phyloP scores from a whole-genome alignment of 2,113 vertebrate genomes.

The Nettapus auritus region DNA sequence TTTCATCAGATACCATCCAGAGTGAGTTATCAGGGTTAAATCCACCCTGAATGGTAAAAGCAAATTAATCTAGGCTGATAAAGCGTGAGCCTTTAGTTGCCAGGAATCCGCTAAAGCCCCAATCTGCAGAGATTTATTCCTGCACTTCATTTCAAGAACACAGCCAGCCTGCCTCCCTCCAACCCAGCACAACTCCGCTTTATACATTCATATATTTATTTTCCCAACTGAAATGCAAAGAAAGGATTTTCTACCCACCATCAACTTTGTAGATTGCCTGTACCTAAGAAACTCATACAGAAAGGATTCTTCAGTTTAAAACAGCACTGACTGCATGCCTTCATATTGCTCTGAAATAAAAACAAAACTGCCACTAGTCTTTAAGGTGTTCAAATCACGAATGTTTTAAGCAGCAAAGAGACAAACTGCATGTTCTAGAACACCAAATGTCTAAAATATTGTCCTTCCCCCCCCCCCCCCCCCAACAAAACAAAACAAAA shows the following conservation, averaged over 20 bases:
- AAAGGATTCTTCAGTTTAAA: background rate
- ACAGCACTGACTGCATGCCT: accelerated
- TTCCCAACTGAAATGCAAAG: background rate
- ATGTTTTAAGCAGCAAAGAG: background rate
- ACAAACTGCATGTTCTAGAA: accelerated
- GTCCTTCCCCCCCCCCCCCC: too few relatives aligned
- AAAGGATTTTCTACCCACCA: background rate
- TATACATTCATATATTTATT: accelerated
- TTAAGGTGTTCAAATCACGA: background rate
- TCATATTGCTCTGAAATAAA: background rate
- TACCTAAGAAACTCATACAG: background rate
- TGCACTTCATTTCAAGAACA: background rate
- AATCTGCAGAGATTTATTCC: background rate
- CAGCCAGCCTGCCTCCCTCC: background rate
- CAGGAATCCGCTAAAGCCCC: background rate
- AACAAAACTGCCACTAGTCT: background rate
- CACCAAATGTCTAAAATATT: accelerated
- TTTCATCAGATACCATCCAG: background rate
- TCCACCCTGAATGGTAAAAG: background rate
- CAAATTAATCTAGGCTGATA: slow-evolving; percentile 1
- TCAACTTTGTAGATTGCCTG: background rate
- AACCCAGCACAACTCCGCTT: background rate
- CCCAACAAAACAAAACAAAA: too few relatives aligned
- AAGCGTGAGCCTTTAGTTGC: background rate
- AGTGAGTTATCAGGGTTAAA: background rate